These are phyloP conservation scores for Monopterus albus DNA, from an alignment of 2,113 vertebrate species.

Conservation along the genomic window DNA sequence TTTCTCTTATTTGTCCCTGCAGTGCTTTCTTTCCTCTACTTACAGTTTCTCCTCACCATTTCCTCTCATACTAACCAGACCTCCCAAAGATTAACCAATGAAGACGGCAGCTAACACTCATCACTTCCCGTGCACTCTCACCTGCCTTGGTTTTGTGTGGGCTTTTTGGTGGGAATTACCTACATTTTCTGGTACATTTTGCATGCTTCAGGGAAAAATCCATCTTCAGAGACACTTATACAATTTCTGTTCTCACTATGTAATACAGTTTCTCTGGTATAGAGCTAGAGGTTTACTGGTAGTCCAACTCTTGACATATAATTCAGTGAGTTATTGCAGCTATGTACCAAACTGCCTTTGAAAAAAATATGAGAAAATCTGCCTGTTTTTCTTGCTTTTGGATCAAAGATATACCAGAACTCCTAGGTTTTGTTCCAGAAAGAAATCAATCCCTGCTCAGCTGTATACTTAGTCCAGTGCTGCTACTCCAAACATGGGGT, in stretches of 20 bases:
- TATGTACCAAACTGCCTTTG: not conserved
- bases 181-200: conserved; percentile 31
- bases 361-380: not conserved
- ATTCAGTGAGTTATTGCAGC: no score
- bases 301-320: no score
- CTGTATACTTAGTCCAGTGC: no score
- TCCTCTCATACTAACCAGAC: conserved; percentile 59
- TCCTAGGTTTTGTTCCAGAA: not conserved
- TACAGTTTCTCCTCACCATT: conserved; percentile 43
- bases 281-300: no score
- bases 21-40: conserved; percentile 42
- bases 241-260: not conserved
- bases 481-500: no score
- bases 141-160: conserved; percentile 24
- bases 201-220: conserved; percentile 62
- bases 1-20: conserved; percentile 24
- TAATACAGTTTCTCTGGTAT: no score
- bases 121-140: conserved; percentile 29
- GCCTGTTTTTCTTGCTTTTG: not conserved
- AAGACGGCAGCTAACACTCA: conserved; percentile 51
- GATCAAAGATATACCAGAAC: not conserved
- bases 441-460: no score
- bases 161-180: conserved; percentile 30
- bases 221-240: conserved; percentile 23
- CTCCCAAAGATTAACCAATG: conserved; percentile 42